phyloP scores from a whole-genome alignment of 2,113 vertebrate genomes.

The Uria aalge region DNA sequence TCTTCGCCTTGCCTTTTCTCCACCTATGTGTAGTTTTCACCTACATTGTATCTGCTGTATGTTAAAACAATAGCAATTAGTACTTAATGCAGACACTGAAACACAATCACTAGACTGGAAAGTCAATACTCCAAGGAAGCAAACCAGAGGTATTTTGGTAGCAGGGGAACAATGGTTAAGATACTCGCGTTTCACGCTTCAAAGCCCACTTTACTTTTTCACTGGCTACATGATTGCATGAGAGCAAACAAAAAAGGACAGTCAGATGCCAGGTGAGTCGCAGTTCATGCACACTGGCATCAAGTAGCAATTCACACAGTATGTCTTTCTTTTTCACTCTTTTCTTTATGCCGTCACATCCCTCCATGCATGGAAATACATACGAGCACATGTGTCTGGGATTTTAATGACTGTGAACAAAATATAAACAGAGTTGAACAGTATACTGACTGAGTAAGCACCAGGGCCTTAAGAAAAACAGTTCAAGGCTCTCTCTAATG shows the following conservation, averaged over 20 bases:
- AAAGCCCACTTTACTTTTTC: neutral
- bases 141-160: neutral
- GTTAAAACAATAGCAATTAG: neutral
- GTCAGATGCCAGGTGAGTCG: neutral
- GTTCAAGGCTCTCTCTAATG: conserved; percentile 52
- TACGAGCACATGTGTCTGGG: neutral
- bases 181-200: neutral
- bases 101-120: neutral
- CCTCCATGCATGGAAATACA: neutral
- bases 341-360: neutral
- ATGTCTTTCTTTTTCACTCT: neutral
- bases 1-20: neutral
- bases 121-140: neutral
- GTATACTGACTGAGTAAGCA: conserved; percentile 26
- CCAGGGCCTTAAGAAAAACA: conserved; percentile 56
- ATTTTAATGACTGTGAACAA: conserved; percentile 52
- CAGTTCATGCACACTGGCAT: neutral
- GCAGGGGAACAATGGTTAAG: neutral
- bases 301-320: neutral
- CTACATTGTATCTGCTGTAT: neutral
- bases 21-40: neutral
- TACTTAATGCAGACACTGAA: neutral
- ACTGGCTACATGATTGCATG: neutral
- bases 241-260: neutral
- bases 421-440: conserved; percentile 56